A percentile compares a stretch with the other conserved stretches of the same genome.
These are phyloP conservation scores for Corvus cornix DNA, from an alignment of 2,113 vertebrate genomes.

Conservation along the genomic window DNA sequence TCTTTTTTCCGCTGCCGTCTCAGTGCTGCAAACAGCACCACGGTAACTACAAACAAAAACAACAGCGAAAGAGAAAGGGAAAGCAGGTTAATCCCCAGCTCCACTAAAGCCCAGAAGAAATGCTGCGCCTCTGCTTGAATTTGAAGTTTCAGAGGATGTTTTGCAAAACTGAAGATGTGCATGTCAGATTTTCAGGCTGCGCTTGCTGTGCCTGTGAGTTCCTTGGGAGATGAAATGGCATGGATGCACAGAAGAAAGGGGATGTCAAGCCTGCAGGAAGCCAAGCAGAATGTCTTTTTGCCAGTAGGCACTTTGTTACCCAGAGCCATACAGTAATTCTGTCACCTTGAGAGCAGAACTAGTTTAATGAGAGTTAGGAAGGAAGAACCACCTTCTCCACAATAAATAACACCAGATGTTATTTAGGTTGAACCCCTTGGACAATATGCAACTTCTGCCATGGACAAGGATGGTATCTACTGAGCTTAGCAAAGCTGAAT, in stretches of 20 bases:
- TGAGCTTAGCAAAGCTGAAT: slow-evolving; percentile 5
- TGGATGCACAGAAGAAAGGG: not conserved
- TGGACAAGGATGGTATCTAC: not conserved
- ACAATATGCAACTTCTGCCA: not conserved
- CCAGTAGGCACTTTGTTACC: not conserved
- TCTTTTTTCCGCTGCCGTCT: slow-evolving; percentile 92
- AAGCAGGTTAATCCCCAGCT: slow-evolving; percentile 45
- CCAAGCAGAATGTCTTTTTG: not conserved
- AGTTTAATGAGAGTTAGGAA: not conserved
- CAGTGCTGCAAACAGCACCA: slow-evolving; percentile 91
- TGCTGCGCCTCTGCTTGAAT: not conserved
- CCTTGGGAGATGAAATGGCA: not conserved
- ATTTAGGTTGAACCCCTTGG: slow-evolving; percentile 16
- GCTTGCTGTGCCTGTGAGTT: not conserved
- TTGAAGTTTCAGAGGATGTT: not conserved
- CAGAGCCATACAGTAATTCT: not conserved
- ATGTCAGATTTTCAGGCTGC: not conserved
- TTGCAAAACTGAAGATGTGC: not conserved
- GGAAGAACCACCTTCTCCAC: not conserved
- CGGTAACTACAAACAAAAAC: slow-evolving; percentile 82
- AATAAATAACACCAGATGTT: not conserved
- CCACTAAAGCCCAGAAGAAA: slow-evolving; percentile 7
- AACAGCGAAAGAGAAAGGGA: not conserved
- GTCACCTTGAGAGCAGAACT: not conserved
- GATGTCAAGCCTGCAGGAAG: not conserved